Percentiles rank a stretch among this genome's conserved stretches.
These are phyloP conservation scores for Nowickia ferox DNA, from an alignment of 2,888 invertebrate genomes.

Conservation along the genomic window DNA sequence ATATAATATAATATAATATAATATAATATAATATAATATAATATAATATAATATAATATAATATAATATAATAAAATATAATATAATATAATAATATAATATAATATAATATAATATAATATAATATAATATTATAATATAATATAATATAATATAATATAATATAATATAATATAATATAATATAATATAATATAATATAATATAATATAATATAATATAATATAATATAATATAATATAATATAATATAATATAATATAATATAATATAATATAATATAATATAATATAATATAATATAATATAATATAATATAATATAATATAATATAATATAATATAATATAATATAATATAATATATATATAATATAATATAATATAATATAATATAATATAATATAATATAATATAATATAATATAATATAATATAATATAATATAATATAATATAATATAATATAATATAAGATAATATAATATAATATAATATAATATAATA, in stretches of 20 bases:
- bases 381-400: conserved; percentile 50
- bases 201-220: conserved; percentile 34
- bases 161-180: conserved; percentile 34
- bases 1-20: too few species aligned
- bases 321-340: conserved; percentile 33
- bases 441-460: conserved; percentile 47
- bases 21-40: conserved; percentile 11
- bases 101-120: conserved; percentile 34
- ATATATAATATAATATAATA: conserved; percentile 37
- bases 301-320: conserved; percentile 38
- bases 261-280: conserved; percentile 33
- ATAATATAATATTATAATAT: conserved; percentile 34
- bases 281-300: conserved; percentile 41
- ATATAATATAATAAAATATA: conserved; percentile 32
- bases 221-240: conserved; percentile 40
- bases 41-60: conserved; percentile 26
- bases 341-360: conserved; percentile 28
- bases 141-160: conserved; percentile 34
- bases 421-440: conserved; percentile 51
- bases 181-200: conserved; percentile 34
- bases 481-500: conserved; percentile 49
- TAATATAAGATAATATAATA: conserved; percentile 51
- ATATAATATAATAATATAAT: too few species aligned
- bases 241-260: conserved; percentile 18
- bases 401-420: conserved; percentile 51